Percentiles rank a stretch among this genome's conserved stretches.
Evolutionary conservation across 2,797 vertebrate genomes (phyloP).

Genomic region (Eidolon dupreanum): DNA sequence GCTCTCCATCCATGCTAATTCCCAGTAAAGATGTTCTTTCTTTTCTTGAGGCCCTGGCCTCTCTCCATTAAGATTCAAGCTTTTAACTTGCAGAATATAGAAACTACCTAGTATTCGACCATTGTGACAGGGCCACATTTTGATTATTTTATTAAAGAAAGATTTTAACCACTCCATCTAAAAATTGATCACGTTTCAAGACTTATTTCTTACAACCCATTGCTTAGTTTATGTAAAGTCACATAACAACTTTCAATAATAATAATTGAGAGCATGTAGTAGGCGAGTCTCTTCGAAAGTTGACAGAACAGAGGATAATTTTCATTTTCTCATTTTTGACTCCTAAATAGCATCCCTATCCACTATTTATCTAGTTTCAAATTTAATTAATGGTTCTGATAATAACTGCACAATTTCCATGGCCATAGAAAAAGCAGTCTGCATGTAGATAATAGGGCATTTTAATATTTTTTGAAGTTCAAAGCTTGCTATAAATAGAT

Average conservation of each 20-base stretch:
- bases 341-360: background rate
- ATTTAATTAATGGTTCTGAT: constrained; percentile 73
- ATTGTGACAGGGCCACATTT: background rate
- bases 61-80: background rate
- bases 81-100: background rate
- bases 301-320: background rate
- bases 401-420: constrained; percentile 54
- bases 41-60: background rate
- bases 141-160: background rate
- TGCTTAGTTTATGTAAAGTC: background rate
- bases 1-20: background rate
- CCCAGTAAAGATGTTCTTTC: background rate
- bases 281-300: background rate
- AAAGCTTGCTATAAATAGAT: constrained; percentile 79
- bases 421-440: constrained; percentile 52
- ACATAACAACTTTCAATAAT: background rate
- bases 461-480: constrained; percentile 73
- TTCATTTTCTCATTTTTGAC: constrained; percentile 59
- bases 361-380: constrained; percentile 64
- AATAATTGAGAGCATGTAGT: background rate
- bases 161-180: background rate
- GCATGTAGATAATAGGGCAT: constrained; percentile 55
- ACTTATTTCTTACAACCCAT: background rate
- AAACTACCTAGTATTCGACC: background rate
- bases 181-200: background rate